Evolutionary conservation across 2,113 vertebrate genomes (phyloP).

Genomic region (Cygnus buccinator): DNA sequence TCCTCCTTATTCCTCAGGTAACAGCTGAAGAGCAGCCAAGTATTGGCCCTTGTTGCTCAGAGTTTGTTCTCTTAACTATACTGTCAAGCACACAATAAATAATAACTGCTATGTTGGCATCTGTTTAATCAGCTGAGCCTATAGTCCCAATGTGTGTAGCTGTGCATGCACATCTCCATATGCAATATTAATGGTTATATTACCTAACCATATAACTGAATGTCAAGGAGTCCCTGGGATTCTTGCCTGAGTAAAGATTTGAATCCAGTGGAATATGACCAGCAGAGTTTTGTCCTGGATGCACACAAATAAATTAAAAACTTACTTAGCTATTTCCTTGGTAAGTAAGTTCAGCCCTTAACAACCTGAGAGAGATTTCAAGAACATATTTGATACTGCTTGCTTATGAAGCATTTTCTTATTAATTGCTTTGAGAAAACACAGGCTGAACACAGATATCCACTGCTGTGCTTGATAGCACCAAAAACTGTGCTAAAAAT

Average conservation of each 20-base stretch:
- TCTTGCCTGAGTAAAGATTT: not conserved
- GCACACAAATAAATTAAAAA: not conserved
- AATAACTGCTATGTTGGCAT: not conserved
- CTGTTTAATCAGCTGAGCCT: constrained; percentile 10
- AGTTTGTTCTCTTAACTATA: not conserved
- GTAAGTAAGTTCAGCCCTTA: not conserved
- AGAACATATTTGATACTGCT: not conserved
- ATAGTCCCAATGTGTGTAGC: not conserved
- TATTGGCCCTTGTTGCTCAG: not conserved
- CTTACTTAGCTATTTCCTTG: not conserved
- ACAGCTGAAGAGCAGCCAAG: not conserved
- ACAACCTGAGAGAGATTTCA: not conserved
- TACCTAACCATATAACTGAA: not conserved
- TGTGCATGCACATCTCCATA: not conserved
- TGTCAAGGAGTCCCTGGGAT: not conserved
- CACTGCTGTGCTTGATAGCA: not conserved
- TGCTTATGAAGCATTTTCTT: not conserved
- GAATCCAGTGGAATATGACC: not conserved
- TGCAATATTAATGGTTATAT: constrained; percentile 36
- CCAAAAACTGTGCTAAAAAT: not conserved
- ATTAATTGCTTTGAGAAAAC: not conserved
- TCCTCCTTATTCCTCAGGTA: not conserved
- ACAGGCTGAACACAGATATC: not conserved
- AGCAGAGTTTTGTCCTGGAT: not conserved
- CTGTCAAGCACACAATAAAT: constrained; percentile 14